Conservation (phyloP, 2,888 invertebrate genomes). For the Spisula subtruncata region DNA sequence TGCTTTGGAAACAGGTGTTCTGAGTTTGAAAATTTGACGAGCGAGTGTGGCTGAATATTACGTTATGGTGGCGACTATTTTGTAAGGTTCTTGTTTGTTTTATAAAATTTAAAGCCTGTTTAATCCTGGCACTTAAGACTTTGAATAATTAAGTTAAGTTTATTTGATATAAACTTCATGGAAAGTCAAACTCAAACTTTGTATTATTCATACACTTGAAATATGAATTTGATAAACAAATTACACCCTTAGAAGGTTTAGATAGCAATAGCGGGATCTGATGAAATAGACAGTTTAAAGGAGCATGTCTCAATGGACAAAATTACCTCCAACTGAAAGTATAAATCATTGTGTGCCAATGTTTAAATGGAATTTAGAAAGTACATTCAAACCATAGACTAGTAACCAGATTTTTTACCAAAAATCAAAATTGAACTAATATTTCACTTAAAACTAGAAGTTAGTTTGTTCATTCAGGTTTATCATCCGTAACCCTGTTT, state of each 20-base stretch:
- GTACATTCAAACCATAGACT: no score
- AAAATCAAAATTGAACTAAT: no score
- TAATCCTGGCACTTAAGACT: neutral
- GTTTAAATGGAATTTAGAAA: no score
- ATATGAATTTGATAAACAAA: neutral
- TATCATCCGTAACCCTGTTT: no score
- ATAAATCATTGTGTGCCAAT: no score
- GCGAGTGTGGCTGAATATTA: neutral
- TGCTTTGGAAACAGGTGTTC: neutral
- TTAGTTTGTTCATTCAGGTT: no score
- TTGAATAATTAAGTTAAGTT: conserved; percentile 6
- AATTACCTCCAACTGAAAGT: no score
- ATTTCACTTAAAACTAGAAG: no score
- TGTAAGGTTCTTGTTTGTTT: neutral
- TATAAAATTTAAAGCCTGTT: neutral
- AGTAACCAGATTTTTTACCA: no score
- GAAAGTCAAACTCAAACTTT: neutral
- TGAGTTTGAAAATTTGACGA: neutral
- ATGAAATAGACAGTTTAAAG: no score
- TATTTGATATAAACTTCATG: conserved; percentile 10
- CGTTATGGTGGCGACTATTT: neutral
- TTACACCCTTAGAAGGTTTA: neutral
- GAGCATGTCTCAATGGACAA: no score
- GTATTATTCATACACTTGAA: conserved; percentile 1
- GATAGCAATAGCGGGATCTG: no score